These are phyloP conservation scores for Lontra canadensis DNA, from an alignment of 2,113 vertebrate genomes.

Conservation along the genomic window DNA sequence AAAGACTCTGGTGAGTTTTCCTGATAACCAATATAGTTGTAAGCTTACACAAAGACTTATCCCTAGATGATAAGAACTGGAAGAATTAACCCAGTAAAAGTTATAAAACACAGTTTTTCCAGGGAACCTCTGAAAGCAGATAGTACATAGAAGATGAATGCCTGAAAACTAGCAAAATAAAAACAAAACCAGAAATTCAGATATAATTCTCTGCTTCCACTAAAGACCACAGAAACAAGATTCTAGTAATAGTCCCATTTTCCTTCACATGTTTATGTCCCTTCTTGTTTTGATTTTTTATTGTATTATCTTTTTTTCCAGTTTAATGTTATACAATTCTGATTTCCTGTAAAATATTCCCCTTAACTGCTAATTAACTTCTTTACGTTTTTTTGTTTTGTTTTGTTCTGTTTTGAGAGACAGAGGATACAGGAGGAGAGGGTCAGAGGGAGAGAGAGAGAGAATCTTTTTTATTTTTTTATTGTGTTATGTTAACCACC, in stretches of 20 bases:
- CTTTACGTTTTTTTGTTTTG: background rate
- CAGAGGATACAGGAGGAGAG: background rate
- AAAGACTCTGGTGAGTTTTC: background rate
- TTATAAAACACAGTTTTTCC: background rate
- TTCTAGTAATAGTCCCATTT: background rate
- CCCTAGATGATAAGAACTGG: background rate
- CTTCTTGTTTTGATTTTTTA: background rate
- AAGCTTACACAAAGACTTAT: background rate
- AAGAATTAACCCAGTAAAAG: background rate
- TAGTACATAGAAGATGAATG: background rate
- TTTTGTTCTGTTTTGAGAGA: background rate
- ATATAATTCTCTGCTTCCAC: background rate
- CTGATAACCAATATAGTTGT: background rate
- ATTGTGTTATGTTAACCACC: too few relatives aligned
- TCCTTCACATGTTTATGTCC: background rate
- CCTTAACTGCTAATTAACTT: background rate
- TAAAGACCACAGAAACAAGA: background rate
- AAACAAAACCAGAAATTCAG: background rate
- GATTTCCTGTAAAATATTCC: background rate
- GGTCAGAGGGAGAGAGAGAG: background rate
- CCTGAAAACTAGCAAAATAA: background rate
- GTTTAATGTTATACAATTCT: background rate
- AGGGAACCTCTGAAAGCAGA: background rate
- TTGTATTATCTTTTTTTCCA: background rate
- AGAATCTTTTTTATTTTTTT: background rate